Conservation (phyloP, 1,140 invertebrate genomes). For the Diorhabda sublineata region DNA sequence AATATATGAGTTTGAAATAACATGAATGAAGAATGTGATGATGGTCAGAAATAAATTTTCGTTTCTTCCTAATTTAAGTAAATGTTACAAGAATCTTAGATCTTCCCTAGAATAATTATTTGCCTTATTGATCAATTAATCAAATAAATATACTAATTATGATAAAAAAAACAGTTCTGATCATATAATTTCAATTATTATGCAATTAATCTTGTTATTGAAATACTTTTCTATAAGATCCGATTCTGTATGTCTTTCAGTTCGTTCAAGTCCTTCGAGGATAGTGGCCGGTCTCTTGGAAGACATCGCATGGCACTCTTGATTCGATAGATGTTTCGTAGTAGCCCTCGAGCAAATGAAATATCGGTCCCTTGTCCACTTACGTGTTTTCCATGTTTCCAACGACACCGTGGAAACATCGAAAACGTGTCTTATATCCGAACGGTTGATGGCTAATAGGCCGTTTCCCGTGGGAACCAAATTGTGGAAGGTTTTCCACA, state of each 20-base stretch:
- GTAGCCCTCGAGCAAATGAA: constrained; percentile 33
- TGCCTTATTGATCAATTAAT: no score
- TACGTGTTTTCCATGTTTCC: constrained; percentile 38
- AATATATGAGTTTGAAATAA: no score
- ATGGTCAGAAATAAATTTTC: no score
- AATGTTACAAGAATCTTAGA: no score
- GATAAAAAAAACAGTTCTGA: no score
- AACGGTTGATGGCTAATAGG: constrained; percentile 28
- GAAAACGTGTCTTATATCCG: constrained; percentile 26
- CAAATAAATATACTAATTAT: no score
- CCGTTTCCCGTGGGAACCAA: constrained; percentile 26
- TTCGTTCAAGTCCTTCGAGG: constrained; percentile 4
- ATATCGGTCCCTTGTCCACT: constrained; percentile 42
- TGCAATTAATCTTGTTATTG: no score
- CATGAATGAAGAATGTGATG: no score
- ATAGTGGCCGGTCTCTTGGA: constrained; percentile 7
- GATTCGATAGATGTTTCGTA: constrained; percentile 33
- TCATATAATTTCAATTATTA: no score
- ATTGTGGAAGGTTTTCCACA: background rate
- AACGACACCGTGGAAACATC: constrained; percentile 19
- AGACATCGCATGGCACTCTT: constrained; percentile 35
- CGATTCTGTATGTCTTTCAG: background rate
- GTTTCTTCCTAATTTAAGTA: no score
- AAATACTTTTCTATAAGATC: background rate
- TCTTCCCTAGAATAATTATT: no score